Evolutionary conservation across 2,797 vertebrate genomes (phyloP).

Genomic region (Enteromius anoplus): DNA sequence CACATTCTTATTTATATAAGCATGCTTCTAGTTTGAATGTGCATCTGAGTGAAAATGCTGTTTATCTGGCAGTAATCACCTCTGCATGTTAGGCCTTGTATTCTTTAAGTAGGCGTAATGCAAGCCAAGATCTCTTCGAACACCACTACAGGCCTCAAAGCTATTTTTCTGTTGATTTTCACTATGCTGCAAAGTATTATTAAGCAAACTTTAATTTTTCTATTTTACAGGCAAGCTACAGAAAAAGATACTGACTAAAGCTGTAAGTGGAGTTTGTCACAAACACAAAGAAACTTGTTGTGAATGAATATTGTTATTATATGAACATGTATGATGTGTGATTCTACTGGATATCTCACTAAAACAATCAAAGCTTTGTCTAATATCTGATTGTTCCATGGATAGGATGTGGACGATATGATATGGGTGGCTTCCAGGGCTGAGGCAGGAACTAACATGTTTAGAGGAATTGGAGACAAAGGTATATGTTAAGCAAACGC

Average conservation of each 20-base stretch:
- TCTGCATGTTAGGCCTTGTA: constrained; percentile 18
- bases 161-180: not conserved
- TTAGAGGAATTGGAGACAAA: constrained; percentile 89
- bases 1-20: not conserved
- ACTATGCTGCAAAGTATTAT: not conserved
- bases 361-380: not conserved
- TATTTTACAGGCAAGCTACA: constrained; percentile 81
- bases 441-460: constrained; percentile 80
- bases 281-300: constrained; percentile 5
- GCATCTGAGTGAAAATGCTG: not conserved
- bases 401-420: constrained; percentile 84
- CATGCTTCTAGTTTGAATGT: not conserved
- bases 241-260: constrained; percentile 80
- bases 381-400: constrained; percentile 14
- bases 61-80: constrained; percentile 5
- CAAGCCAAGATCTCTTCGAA: not conserved
- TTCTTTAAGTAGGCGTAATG: constrained; percentile 3
- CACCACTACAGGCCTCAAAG: not conserved
- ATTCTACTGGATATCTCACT: not conserved
- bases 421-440: constrained; percentile 76
- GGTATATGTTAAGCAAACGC: constrained; percentile 73
- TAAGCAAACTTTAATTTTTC: constrained; percentile 11
- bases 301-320: not conserved
- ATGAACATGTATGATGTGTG: not conserved
- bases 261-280: constrained; percentile 75